Conservation (phyloP, 1,140 invertebrate species). For the Gryllus bimaculatus region DNA sequence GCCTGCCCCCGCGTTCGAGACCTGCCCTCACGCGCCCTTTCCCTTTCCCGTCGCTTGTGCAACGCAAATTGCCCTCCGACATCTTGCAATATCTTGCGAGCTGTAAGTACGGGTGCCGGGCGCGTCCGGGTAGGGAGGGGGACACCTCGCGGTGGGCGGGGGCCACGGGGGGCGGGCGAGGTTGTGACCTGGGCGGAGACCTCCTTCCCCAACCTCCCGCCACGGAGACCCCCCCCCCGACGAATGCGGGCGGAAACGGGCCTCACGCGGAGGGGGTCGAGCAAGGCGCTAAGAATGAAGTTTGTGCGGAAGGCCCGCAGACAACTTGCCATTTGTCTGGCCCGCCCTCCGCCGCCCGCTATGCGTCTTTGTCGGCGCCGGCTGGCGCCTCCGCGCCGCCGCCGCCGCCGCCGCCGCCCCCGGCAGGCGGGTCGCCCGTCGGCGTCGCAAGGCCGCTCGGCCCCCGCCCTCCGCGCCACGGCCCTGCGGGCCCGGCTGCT, state of each 20-base stretch:
- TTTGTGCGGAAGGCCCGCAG: background rate
- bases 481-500: too few relatives aligned
- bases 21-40: background rate
- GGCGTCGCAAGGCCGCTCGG: background rate
- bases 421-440: too few relatives aligned
- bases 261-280: background rate
- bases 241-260: too few relatives aligned
- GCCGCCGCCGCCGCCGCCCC: too few relatives aligned
- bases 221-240: background rate
- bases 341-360: background rate
- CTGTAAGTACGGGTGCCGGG: background rate
- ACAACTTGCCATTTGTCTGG: slow-evolving; percentile 1
- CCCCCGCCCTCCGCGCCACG: too few relatives aligned
- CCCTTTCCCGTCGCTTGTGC: background rate
- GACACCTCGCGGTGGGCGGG: background rate
- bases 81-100: slow-evolving; percentile 3
- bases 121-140: too few relatives aligned
- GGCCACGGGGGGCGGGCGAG: background rate
- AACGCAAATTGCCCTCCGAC: background rate
- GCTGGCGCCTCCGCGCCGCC: background rate
- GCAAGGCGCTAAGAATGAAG: background rate
- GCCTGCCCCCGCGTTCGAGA: too few relatives aligned
- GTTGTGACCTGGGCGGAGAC: background rate
- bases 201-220: too few relatives aligned
- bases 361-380: background rate